Evolutionary conservation across 2,888 invertebrate species (phyloP).

Genomic region (Mythimna pallens): DNA sequence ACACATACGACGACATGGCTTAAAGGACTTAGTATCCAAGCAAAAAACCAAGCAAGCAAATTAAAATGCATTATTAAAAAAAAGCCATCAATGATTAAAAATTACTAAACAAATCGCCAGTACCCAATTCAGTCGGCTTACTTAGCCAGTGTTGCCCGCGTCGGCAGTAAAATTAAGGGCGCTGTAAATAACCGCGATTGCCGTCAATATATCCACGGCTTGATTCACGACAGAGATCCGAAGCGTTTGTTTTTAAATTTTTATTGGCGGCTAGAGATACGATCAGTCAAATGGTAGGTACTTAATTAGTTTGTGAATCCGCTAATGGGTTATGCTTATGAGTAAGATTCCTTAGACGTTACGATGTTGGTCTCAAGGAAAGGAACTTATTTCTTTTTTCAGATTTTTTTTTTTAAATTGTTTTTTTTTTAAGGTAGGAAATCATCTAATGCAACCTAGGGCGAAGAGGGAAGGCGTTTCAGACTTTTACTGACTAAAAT

Average conservation of each 20-base stretch:
- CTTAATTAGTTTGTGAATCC: slow-evolving; percentile 55
- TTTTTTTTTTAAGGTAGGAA: no score
- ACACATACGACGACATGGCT: no score
- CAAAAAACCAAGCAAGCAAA: no score
- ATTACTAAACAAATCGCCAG: slow-evolving; percentile 51
- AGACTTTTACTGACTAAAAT: no score
- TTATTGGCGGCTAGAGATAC: slow-evolving; percentile 66
- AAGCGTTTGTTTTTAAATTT: slow-evolving; percentile 63
- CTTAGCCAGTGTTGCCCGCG: slow-evolving; percentile 41
- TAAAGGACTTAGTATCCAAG: neutral
- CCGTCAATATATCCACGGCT: slow-evolving; percentile 77
- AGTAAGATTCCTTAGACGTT: slow-evolving; percentile 18
- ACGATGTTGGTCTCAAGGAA: no score
- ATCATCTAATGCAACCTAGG: no score
- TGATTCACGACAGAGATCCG: slow-evolving; percentile 69
- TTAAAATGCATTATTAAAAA: neutral
- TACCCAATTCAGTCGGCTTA: slow-evolving; percentile 34
- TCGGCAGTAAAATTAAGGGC: slow-evolving; percentile 65
- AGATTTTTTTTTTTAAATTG: no score
- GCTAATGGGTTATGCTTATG: slow-evolving; percentile 42
- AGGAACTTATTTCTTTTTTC: neutral
- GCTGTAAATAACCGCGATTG: slow-evolving; percentile 80
- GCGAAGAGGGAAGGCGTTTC: no score
- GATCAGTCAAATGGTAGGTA: slow-evolving; percentile 61
- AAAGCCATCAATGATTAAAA: neutral